A percentile compares a stretch with the other conserved stretches of the same genome.
phyloP scores from a whole-genome alignment of 1,140 invertebrate species.

The Bombus soroeensis region DNA sequence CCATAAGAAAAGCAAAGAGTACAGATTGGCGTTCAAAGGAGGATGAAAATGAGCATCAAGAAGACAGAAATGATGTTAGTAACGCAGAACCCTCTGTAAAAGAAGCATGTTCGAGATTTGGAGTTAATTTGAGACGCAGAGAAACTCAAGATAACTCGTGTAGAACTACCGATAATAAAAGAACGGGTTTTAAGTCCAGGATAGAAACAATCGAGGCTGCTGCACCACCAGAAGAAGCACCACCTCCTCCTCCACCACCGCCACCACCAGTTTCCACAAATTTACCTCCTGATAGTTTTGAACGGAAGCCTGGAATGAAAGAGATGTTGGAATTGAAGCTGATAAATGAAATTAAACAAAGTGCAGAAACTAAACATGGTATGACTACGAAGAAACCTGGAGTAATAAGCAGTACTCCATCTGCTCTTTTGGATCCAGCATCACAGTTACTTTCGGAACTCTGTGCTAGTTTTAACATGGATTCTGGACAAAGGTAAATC shows the following conservation, averaged over 20 bases:
- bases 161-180: constrained; percentile 75
- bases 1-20: constrained; percentile 77
- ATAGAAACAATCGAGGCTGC: constrained; percentile 64
- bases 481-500: constrained; percentile 64
- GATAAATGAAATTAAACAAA: constrained; percentile 91
- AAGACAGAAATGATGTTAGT: constrained; percentile 83
- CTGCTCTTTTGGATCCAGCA: constrained; percentile 84
- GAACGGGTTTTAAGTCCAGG: constrained; percentile 70
- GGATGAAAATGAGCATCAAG: constrained; percentile 76
- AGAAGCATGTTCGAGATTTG: constrained; percentile 88
- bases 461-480: constrained; percentile 80
- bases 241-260: constrained; percentile 73
- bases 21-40: constrained; percentile 76
- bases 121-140: constrained; percentile 87
- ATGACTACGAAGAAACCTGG: constrained; percentile 64
- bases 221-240: constrained; percentile 70
- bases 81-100: constrained; percentile 87
- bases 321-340: constrained; percentile 91
- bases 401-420: constrained; percentile 55
- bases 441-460: constrained; percentile 90
- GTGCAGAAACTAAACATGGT: constrained; percentile 86
- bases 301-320: constrained; percentile 85
- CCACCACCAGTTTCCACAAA: constrained; percentile 69
- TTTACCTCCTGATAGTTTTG: constrained; percentile 68
- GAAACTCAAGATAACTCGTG: constrained; percentile 79